Conservation (phyloP, 2,888 invertebrate species). For the Brenthis ino region DNA sequence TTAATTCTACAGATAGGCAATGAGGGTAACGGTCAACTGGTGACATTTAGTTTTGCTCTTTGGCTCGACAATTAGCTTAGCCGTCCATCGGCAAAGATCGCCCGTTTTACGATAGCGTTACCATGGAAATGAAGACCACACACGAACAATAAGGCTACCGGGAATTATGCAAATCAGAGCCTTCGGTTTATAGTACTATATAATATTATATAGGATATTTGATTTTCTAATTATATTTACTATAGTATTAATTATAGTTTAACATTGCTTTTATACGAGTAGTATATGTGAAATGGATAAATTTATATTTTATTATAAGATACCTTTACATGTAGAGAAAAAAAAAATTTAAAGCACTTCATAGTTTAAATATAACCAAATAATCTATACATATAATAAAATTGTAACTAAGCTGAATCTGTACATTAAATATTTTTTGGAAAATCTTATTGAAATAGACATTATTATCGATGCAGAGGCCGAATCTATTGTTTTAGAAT, state of each 20-base stretch:
- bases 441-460: too few species aligned
- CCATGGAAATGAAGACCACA: slow-evolving; percentile 77
- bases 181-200: slow-evolving; percentile 28
- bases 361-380: too few species aligned
- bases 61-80: slow-evolving; percentile 71
- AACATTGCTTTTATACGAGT: too few species aligned
- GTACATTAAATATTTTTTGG: too few species aligned
- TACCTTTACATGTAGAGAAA: too few species aligned
- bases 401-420: too few species aligned
- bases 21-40: slow-evolving; percentile 53
- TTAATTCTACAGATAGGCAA: slow-evolving; percentile 37
- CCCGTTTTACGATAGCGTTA: slow-evolving; percentile 53
- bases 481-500: too few species aligned
- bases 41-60: slow-evolving; percentile 65
- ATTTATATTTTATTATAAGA: too few species aligned
- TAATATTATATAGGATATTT: slow-evolving; percentile 15
- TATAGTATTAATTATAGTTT: background rate
- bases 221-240: slow-evolving; percentile 11
- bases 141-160: slow-evolving; percentile 63
- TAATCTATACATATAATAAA: too few species aligned
- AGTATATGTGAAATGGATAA: too few species aligned
- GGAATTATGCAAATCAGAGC: slow-evolving; percentile 46
- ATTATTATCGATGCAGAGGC: too few species aligned
- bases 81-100: slow-evolving; percentile 73
- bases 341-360: too few species aligned